A percentile compares a stretch with the other conserved stretches of the same genome.
These are phyloP conservation scores for Anniella stebbinsi DNA, from an alignment of 2,797 vertebrate species.

Conservation along the genomic window DNA sequence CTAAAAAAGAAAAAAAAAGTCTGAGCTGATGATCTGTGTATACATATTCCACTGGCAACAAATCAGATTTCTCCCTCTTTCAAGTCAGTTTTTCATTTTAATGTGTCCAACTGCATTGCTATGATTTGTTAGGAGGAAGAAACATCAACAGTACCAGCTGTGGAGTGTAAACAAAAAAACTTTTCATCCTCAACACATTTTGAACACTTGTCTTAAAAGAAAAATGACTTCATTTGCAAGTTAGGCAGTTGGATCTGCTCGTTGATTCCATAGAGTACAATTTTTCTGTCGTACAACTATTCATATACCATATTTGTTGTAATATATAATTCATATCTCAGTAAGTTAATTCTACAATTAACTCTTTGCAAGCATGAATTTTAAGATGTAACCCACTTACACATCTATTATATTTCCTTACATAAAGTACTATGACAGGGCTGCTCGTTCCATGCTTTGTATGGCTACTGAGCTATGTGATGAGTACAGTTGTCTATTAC, in stretches of 20 bases:
- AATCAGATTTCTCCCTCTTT: background rate
- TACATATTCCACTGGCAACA: conserved; percentile 5
- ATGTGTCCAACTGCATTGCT: background rate
- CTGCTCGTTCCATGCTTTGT: background rate
- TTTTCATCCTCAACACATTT: background rate
- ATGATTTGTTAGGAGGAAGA: background rate
- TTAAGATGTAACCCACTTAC: background rate
- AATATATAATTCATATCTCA: background rate
- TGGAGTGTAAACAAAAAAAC: background rate
- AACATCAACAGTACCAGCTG: background rate
- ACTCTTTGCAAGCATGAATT: background rate
- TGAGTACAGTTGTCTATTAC: too few relatives aligned
- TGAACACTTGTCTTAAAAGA: background rate
- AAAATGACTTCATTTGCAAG: background rate
- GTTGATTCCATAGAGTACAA: background rate
- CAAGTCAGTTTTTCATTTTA: background rate
- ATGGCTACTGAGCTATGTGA: background rate
- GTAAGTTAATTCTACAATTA: conserved; percentile 1
- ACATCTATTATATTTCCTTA: background rate
- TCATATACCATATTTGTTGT: background rate
- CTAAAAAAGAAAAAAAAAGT: background rate
- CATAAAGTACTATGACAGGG: background rate
- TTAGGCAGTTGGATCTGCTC: background rate
- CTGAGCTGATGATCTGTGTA: background rate
- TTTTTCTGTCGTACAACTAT: background rate